Evolutionary conservation across 37 sponge, comb jelly and placozoan species (phyloP), one percentile per base, ranked within the genome.

Genomic region (Cliona cf. orientalis): DNA sequence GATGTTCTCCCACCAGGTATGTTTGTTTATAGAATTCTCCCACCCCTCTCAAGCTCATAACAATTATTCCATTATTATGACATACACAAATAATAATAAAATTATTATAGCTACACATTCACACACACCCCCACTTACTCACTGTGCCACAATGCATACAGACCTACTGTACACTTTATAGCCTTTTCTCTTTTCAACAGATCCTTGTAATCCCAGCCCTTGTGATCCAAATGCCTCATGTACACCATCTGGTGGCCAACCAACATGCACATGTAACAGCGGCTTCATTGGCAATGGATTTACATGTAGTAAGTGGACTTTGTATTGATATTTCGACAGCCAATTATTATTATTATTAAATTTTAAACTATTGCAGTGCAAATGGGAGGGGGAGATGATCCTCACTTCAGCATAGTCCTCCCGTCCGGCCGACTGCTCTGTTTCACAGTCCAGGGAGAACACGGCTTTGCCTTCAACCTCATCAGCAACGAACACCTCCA

Each of bases 381-480:
- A n/a, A n/a, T n/a, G n/a, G n/a, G n/a, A 29, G 68, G 21, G 35
- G 78, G 78, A 66, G 78, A 78, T 42, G 78, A 78, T 42, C 80
- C 80, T 56, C 80, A 80, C 26, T 80, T 74, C 66, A 65, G 66
- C 33, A 65, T 78, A 11, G 66, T 44, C 42, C 66, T 78, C 7
- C 66, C 78, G 2, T 28, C 49, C 31, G 78, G 78, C 2, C 43
- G 65, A 29, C 44, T 65, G 14, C 78, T 82, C 74, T 78, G 78
- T 33, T 78, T 45, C 78, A 78, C 78, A 1, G 78, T 78, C 1
- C 78, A 78, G 46, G 78, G 78, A 78, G 78, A 78, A 78, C 78
- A 78, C 34, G 78, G 78, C 19, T 78, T 78, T 22, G 17, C 46
- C 66, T 78, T 78, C 66, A 78, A 78, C 64, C 66, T 78, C 31